These are phyloP conservation scores for Drosophila paulistorum DNA, from an alignment of 1,140 invertebrate genomes.

Conservation along the genomic window DNA sequence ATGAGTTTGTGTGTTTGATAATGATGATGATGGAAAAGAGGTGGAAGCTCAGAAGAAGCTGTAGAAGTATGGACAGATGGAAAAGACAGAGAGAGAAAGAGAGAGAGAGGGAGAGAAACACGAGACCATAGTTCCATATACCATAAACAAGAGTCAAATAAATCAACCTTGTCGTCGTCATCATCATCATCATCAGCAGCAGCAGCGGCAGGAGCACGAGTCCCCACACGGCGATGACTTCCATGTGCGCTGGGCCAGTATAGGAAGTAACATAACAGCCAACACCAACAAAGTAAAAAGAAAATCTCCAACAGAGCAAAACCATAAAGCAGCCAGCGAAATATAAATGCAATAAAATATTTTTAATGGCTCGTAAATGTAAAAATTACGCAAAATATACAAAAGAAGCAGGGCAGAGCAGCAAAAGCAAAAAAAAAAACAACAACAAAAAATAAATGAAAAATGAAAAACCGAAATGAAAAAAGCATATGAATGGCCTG, in stretches of 20 bases:
- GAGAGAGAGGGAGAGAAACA: constrained; percentile 37
- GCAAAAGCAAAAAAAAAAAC: constrained; percentile 22
- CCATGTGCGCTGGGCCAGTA: constrained; percentile 21
- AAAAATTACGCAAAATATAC: constrained; percentile 69
- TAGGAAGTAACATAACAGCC: constrained; percentile 26
- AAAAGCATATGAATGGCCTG: constrained; percentile 36
- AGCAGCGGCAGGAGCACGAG: constrained; percentile 15
- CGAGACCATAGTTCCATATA: constrained; percentile 57
- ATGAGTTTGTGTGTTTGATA: not conserved
- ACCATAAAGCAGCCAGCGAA: constrained; percentile 70
- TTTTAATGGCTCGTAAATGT: constrained; percentile 75
- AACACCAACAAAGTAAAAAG: constrained; percentile 39
- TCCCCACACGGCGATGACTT: constrained; percentile 42
- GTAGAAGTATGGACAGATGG: not conserved
- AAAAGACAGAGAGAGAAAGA: constrained; percentile 28
- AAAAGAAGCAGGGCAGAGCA: constrained; percentile 13
- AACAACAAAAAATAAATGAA: not conserved
- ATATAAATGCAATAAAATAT: constrained; percentile 76
- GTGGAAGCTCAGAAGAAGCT: not conserved
- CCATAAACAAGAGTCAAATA: constrained; percentile 71
- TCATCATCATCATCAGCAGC: constrained; percentile 42
- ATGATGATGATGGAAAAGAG: constrained; percentile 2
- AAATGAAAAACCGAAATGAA: not conserved
- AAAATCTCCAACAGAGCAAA: constrained; percentile 64
- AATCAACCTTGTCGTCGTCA: constrained; percentile 67